phyloP scores from a whole-genome alignment of 2,888 invertebrate species.

The Tolmerus cingulatus region DNA sequence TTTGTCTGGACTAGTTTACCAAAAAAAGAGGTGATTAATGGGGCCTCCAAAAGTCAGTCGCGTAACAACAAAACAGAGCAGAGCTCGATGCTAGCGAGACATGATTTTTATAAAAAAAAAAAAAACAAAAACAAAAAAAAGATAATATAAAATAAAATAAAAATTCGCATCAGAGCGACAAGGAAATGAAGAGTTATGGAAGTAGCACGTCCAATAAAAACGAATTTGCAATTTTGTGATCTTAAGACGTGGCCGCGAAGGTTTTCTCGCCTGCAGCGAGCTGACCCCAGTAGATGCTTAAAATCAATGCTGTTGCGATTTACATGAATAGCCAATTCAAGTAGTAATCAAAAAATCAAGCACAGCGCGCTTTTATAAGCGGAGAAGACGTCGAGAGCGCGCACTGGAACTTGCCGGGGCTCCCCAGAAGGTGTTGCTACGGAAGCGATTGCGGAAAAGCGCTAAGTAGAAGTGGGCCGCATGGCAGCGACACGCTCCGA shows the following conservation, averaged over 20 bases:
- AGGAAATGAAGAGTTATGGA: slow-evolving; percentile 20
- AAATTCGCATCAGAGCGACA: background rate
- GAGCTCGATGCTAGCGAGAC: background rate
- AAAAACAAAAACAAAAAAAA: background rate
- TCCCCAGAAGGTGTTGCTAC: slow-evolving; percentile 17
- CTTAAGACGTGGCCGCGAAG: background rate
- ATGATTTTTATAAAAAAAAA: background rate
- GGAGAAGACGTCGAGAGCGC: background rate
- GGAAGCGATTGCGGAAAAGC: slow-evolving; percentile 22
- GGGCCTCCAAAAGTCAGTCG: background rate
- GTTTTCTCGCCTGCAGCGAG: background rate
- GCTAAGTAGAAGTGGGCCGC: slow-evolving; percentile 31
- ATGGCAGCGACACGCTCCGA: background rate
- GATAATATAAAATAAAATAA: too few species aligned
- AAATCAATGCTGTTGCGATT: background rate
- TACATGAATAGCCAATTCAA: background rate
- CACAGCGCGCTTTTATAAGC: background rate
- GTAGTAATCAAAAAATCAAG: slow-evolving; percentile 16
- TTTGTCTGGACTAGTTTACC: background rate
- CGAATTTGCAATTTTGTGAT: background rate
- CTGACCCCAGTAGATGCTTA: background rate
- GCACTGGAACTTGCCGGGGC: background rate
- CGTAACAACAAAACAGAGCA: background rate
- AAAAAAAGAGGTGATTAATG: background rate
- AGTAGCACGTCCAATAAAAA: background rate